phyloP scores from a whole-genome alignment of 2,797 vertebrate genomes.

The Podargus strigoides region DNA sequence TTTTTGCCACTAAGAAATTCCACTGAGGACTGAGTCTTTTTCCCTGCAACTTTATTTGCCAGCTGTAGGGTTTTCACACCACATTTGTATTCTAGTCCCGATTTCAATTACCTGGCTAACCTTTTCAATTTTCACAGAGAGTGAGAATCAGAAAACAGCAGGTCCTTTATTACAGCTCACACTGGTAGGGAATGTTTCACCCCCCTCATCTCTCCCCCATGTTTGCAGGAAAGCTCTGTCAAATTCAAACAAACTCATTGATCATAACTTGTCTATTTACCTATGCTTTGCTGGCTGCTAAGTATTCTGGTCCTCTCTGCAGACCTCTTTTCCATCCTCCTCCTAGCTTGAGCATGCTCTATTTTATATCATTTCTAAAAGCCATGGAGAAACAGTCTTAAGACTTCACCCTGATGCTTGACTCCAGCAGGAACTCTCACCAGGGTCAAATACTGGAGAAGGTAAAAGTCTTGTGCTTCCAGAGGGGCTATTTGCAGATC shows the following conservation, averaged over 20 bases:
- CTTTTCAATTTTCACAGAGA: conserved; percentile 66
- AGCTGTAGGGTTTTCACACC: not conserved
- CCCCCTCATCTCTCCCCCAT: not conserved
- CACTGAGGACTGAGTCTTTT: not conserved
- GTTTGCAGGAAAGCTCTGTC: conserved; percentile 45
- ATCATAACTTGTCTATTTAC: conserved; percentile 52
- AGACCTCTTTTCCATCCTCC: not conserved
- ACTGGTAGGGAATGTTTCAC: not conserved
- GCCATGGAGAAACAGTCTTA: not conserved
- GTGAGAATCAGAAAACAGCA: conserved; percentile 50
- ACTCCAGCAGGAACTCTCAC: not conserved
- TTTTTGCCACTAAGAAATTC: not conserved
- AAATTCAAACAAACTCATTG: conserved; percentile 53
- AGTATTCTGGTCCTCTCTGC: not conserved
- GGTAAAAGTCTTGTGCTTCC: not conserved
- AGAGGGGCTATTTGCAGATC: not conserved
- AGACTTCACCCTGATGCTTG: not conserved
- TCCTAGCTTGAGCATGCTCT: not conserved
- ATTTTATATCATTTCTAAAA: not conserved
- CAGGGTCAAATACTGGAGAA: not conserved
- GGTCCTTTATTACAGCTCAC: conserved; percentile 44
- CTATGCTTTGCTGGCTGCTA: conserved; percentile 18
- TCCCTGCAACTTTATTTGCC: conserved; percentile 31
- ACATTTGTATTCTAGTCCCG: conserved; percentile 61
- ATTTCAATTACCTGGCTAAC: conserved; percentile 69